phyloP scores from a whole-genome alignment of 2,888 invertebrate genomes.

The Caenorhabditis macrosperma region DNA sequence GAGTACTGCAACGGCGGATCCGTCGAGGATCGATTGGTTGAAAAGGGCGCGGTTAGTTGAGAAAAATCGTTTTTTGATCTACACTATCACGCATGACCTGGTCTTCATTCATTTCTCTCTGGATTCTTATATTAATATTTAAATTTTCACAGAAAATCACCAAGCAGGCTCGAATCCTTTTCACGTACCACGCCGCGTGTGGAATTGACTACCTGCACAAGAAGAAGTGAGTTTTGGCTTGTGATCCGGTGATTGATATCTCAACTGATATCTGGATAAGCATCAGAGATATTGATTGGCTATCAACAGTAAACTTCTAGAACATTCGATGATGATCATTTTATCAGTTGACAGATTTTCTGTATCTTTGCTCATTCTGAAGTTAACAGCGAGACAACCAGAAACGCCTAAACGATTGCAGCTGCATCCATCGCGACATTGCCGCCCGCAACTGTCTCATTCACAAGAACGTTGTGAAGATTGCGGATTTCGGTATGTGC shows the following conservation, averaged over 20 bases:
- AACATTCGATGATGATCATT: not conserved
- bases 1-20: conserved; percentile 72
- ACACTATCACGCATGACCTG: not conserved
- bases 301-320: no score
- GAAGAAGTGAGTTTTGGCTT: conserved; percentile 55
- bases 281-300: no score
- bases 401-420: conserved; percentile 17
- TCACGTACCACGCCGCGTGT: conserved; percentile 49
- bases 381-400: not conserved
- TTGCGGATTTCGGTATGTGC: conserved; percentile 77
- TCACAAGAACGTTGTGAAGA: conserved; percentile 65
- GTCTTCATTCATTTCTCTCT: no score
- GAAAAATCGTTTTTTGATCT: not conserved
- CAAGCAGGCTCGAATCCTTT: conserved; percentile 51
- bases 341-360: no score
- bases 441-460: conserved; percentile 75
- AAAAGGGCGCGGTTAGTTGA: conserved; percentile 13
- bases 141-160: conserved; percentile 22
- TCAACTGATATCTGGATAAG: no score
- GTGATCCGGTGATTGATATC: not conserved
- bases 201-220: conserved; percentile 75
- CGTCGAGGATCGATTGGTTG: conserved; percentile 52
- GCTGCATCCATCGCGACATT: conserved; percentile 75
- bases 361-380: not conserved
- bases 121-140: not conserved